Conservation (phyloP, 35 echinoderm and acorn worm species). For the Apostichopus japonicus region DNA sequence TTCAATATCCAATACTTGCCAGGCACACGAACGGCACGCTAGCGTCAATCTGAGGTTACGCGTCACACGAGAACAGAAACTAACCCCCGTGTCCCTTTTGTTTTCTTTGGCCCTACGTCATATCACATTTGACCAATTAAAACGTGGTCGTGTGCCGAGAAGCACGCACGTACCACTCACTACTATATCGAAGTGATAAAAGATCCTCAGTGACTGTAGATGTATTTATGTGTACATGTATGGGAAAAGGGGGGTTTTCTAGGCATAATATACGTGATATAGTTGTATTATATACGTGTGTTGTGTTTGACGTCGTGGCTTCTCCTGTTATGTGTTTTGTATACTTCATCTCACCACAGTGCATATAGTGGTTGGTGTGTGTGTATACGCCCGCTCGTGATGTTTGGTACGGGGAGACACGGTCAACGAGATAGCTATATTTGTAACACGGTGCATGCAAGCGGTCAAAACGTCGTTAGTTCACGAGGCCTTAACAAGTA, state of each 20-base stretch:
- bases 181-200: neutral
- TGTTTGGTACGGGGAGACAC: neutral
- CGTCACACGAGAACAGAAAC: constrained; percentile 2
- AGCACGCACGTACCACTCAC: constrained; percentile 1
- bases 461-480: constrained; percentile 34
- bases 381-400: neutral
- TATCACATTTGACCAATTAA: constrained; percentile 38
- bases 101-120: constrained; percentile 38
- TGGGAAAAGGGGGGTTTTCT: neutral
- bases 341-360: too few species aligned
- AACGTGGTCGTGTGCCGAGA: constrained; percentile 28
- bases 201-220: neutral
- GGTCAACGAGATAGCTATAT: constrained; percentile 6
- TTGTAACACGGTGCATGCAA: constrained; percentile 35
- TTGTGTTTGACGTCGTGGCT: too few species aligned
- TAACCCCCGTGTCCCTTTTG: constrained; percentile 8
- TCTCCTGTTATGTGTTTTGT: too few species aligned
- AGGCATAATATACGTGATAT: too few species aligned
- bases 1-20: too few species aligned
- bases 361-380: neutral
- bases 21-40: constrained; percentile 29
- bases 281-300: too few species aligned
- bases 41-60: constrained; percentile 34
- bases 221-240: neutral
- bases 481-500: constrained; percentile 16